phyloP scores from a whole-genome alignment of 2,888 invertebrate genomes.

The Hirtodrosophila cameraria region DNA sequence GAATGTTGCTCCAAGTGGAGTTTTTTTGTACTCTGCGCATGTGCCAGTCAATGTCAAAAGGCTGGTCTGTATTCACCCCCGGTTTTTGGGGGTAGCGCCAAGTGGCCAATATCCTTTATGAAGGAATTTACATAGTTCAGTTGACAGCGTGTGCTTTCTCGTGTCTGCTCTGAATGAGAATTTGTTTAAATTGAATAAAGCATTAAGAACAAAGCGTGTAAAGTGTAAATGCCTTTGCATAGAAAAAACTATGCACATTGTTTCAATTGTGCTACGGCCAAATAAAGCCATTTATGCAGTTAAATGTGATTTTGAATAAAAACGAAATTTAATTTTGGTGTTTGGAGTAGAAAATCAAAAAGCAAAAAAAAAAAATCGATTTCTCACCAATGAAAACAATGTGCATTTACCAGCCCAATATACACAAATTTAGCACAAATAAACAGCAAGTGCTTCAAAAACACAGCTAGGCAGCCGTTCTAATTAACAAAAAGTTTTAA shows the following conservation, averaged over 20 bases:
- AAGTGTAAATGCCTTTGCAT: constrained; percentile 12
- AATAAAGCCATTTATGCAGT: too few relatives aligned
- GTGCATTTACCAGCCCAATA: constrained; percentile 49
- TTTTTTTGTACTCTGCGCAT: constrained; percentile 43
- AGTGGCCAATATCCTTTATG: constrained; percentile 55
- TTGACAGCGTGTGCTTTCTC: constrained; percentile 73
- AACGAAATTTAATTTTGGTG: constrained; percentile 23
- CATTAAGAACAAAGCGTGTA: constrained; percentile 24
- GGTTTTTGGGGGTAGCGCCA: constrained; percentile 40
- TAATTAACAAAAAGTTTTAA: constrained; percentile 17
- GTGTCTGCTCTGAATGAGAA: constrained; percentile 52
- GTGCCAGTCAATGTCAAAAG: constrained; percentile 26
- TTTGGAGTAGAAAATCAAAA: constrained; percentile 51
- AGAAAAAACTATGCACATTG: constrained; percentile 16
- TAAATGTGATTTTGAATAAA: not conserved
- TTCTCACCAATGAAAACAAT: constrained; percentile 74
- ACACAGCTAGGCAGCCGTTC: not conserved
- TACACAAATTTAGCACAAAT: not conserved
- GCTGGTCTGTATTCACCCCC: constrained; percentile 41
- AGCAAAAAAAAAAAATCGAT: constrained; percentile 71
- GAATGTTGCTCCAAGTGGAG: constrained; percentile 15
- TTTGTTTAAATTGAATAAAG: constrained; percentile 31
- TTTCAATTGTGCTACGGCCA: constrained; percentile 5
- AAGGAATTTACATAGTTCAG: constrained; percentile 71
- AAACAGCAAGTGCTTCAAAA: constrained; percentile 1